Conservation (phyloP, 2,888 invertebrate genomes). For the Nycteola revayana region DNA sequence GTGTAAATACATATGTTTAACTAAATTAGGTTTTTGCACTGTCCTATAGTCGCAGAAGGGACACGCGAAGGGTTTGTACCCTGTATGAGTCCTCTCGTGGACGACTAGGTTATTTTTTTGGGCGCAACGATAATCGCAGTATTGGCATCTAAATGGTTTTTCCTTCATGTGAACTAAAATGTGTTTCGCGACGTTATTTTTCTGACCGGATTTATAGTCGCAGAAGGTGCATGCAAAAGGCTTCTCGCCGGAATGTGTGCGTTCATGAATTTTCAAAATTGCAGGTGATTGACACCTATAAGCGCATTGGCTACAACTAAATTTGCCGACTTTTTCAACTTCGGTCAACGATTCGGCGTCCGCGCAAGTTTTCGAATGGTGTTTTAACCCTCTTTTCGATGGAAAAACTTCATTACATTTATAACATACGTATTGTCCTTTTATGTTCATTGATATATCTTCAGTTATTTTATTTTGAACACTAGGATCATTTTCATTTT, state of each 20-base stretch:
- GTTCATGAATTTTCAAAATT: conserved; percentile 74
- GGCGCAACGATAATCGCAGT: conserved; percentile 74
- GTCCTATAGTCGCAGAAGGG: conserved; percentile 75
- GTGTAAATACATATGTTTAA: conserved; percentile 77
- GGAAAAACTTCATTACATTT: conserved; percentile 66
- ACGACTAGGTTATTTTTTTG: conserved; percentile 78
- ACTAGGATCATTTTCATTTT: conserved; percentile 42
- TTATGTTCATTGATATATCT: conserved; percentile 58
- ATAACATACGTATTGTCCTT: conserved; percentile 66
- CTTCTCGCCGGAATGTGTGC: conserved; percentile 74
- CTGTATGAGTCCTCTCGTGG: conserved; percentile 76
- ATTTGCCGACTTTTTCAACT: conserved; percentile 64
- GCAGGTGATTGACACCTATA: conserved; percentile 77
- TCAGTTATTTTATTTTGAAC: conserved; percentile 47
- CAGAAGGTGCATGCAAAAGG: conserved; percentile 74
- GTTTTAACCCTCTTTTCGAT: conserved; percentile 63
- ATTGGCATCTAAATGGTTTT: conserved; percentile 74
- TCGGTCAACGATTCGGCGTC: conserved; percentile 40
- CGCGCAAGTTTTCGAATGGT: conserved; percentile 57
- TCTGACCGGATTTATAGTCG: conserved; percentile 76
- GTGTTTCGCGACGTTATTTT: conserved; percentile 78
- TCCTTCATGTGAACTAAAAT: conserved; percentile 77
- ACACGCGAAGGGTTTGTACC: conserved; percentile 75
- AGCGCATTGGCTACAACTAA: conserved; percentile 65
- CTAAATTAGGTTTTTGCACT: conserved; percentile 76